Evolutionary conservation across 2,113 vertebrate species (phyloP).

Genomic region (Pseudolaguvia tuberculata): DNA sequence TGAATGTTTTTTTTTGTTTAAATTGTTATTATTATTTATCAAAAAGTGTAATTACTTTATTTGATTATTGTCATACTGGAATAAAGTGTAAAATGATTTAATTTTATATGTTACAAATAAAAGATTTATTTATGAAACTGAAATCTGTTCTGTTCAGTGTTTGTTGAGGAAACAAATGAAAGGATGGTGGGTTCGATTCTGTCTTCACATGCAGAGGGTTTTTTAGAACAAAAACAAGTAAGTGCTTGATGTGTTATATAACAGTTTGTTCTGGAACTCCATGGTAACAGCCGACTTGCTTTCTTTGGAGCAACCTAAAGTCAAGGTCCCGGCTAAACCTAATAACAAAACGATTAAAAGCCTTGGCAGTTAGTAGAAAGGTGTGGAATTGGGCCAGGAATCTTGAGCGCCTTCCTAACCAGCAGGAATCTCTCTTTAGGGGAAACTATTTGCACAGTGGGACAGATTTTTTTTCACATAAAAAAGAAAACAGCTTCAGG

Average conservation of each 20-base stretch:
- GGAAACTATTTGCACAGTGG: constrained; percentile 26
- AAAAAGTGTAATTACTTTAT: constrained; percentile 87
- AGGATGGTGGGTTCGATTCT: too few relatives aligned
- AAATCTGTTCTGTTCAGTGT: constrained; percentile 46
- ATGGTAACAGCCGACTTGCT: constrained; percentile 68
- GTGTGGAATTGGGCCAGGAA: constrained; percentile 82
- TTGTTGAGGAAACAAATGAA: neutral
- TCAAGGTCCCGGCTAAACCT: constrained; percentile 80
- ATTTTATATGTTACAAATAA: constrained; percentile 99
- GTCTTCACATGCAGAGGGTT: too few relatives aligned
- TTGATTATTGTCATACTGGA: constrained; percentile 92
- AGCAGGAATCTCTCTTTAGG: constrained; percentile 52
- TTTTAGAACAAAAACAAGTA: neutral
- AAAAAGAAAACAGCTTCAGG: neutral
- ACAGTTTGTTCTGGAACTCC: constrained; percentile 62
- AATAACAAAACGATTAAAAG: constrained; percentile 77
- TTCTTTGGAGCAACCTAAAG: constrained; percentile 79
- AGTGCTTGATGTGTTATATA: constrained; percentile 55
- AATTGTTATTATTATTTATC: constrained; percentile 94
- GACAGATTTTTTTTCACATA: neutral
- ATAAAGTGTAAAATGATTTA: constrained; percentile 99
- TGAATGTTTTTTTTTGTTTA: constrained; percentile 80
- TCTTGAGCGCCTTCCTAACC: constrained; percentile 82
- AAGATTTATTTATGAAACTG: constrained; percentile 99
- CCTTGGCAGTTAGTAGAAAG: constrained; percentile 76